Percentiles rank a stretch among this genome's conserved stretches.
Conservation (phyloP, 2,797 vertebrate species). For the Lindbergichthys nudifrons region DNA sequence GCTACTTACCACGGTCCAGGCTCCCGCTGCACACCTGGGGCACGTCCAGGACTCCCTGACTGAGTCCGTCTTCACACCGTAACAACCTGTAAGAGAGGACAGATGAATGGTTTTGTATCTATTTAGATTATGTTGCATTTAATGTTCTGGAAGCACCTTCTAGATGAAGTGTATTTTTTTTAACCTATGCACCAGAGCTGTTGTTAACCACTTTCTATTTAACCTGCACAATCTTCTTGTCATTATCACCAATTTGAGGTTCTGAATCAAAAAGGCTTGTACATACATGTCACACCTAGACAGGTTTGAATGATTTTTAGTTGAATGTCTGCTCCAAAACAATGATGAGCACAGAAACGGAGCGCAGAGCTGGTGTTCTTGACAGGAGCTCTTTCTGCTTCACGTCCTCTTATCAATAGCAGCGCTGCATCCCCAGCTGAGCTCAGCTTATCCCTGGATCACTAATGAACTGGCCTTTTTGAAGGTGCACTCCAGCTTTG, state of each 20-base stretch:
- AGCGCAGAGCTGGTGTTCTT: slow-evolving; percentile 41
- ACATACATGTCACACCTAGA: slow-evolving; percentile 35
- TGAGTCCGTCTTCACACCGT: slow-evolving; percentile 89
- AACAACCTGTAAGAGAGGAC: slow-evolving; percentile 87
- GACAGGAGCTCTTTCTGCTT: slow-evolving; percentile 67
- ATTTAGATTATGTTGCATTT: slow-evolving; percentile 3
- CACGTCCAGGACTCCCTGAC: slow-evolving; percentile 90
- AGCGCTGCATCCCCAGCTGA: slow-evolving; percentile 51
- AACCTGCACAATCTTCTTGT: not conserved
- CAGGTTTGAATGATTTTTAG: slow-evolving; percentile 47
- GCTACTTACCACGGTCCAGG: slow-evolving; percentile 89
- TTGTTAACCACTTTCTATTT: not conserved
- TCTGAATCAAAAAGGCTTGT: not conserved
- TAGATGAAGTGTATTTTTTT: not conserved
- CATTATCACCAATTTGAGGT: slow-evolving; percentile 8
- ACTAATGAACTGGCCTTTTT: slow-evolving; percentile 71
- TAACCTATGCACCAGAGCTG: slow-evolving; percentile 1
- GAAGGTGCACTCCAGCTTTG: slow-evolving; percentile 65
- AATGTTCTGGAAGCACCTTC: not conserved
- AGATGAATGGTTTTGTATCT: slow-evolving; percentile 13
- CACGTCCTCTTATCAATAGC: slow-evolving; percentile 62
- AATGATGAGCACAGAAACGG: slow-evolving; percentile 74
- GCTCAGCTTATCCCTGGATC: slow-evolving; percentile 59
- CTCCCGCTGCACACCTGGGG: slow-evolving; percentile 88
- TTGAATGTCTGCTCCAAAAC: slow-evolving; percentile 77